phyloP scores from a whole-genome alignment of 1,140 invertebrate species.

The Drosophila leontia region DNA sequence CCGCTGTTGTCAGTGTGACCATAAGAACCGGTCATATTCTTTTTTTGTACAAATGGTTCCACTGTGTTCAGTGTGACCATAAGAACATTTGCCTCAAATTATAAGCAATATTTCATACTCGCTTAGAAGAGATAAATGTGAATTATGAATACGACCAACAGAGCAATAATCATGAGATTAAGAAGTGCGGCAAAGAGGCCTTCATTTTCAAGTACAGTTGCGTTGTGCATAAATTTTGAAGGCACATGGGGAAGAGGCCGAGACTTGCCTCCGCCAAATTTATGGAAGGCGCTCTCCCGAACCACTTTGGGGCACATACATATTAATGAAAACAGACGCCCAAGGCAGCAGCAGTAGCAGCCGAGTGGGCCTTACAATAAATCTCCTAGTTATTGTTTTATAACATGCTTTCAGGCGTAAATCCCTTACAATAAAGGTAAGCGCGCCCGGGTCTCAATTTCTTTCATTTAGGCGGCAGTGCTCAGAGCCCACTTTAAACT shows the following conservation, averaged over 20 bases:
- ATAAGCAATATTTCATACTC: constrained; percentile 7
- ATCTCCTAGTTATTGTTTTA: constrained; percentile 77
- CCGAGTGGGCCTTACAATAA: constrained; percentile 48
- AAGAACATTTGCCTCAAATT: not conserved
- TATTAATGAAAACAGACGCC: constrained; percentile 36
- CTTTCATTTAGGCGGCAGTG: constrained; percentile 30
- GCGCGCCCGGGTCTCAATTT: constrained; percentile 40
- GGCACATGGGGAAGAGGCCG: not conserved
- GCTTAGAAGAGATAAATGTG: constrained; percentile 6
- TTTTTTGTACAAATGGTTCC: not conserved
- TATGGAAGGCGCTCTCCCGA: constrained; percentile 36
- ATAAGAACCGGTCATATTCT: not conserved
- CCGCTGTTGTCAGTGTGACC: not conserved
- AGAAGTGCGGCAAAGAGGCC: not conserved
- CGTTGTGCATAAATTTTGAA: constrained; percentile 9
- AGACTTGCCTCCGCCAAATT: constrained; percentile 20
- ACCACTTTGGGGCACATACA: constrained; percentile 26
- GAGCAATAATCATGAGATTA: constrained; percentile 18
- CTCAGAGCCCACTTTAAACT: constrained; percentile 64
- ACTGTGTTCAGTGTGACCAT: constrained; percentile 4
- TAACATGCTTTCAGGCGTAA: constrained; percentile 56
- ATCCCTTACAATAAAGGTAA: constrained; percentile 67
- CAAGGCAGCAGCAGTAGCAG: constrained; percentile 21
- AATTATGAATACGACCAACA: constrained; percentile 12
- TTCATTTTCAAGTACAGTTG: constrained; percentile 15